Evolutionary conservation across 2,888 invertebrate species (phyloP).

Genomic region (Nymphalis c-album): DNA sequence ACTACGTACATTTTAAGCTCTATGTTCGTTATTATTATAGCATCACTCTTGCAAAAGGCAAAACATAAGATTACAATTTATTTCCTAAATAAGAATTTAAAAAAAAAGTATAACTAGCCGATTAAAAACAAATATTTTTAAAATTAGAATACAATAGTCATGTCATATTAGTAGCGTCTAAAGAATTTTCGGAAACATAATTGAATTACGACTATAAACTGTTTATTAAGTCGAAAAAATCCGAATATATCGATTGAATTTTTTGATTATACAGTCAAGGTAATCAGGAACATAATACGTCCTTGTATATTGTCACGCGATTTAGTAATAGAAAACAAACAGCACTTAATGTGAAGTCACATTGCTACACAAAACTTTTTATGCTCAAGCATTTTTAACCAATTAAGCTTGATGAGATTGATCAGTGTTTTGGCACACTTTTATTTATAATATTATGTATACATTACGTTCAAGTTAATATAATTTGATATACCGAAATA

Average conservation of each 20-base stretch:
- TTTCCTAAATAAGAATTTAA: too few relatives aligned
- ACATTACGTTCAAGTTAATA: conserved; percentile 29
- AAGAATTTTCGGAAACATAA: too few relatives aligned
- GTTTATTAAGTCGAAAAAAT: neutral
- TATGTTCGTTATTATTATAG: conserved; percentile 39
- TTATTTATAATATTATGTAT: neutral
- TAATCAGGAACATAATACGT: conserved; percentile 32
- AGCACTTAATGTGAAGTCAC: conserved; percentile 19
- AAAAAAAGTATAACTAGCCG: too few relatives aligned
- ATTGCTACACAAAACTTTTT: conserved; percentile 1
- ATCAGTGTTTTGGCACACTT: conserved; percentile 34
- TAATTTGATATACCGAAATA: conserved; percentile 14
- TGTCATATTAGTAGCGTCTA: too few relatives aligned
- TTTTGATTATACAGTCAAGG: conserved; percentile 38
- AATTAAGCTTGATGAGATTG: conserved; percentile 13
- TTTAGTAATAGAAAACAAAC: conserved; percentile 38
- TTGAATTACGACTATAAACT: neutral
- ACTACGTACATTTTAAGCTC: conserved; percentile 43
- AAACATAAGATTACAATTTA: conserved; percentile 1
- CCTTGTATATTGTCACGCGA: conserved; percentile 47
- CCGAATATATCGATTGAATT: neutral
- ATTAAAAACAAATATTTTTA: too few relatives aligned
- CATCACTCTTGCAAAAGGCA: conserved; percentile 34
- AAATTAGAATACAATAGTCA: too few relatives aligned
- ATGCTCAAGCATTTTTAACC: conserved; percentile 8